A percentile compares a stretch with the other conserved stretches of the same genome.
Evolutionary conservation across 92 coral and sea anemone genomes (phyloP).

Genomic region (Metridium senile): DNA sequence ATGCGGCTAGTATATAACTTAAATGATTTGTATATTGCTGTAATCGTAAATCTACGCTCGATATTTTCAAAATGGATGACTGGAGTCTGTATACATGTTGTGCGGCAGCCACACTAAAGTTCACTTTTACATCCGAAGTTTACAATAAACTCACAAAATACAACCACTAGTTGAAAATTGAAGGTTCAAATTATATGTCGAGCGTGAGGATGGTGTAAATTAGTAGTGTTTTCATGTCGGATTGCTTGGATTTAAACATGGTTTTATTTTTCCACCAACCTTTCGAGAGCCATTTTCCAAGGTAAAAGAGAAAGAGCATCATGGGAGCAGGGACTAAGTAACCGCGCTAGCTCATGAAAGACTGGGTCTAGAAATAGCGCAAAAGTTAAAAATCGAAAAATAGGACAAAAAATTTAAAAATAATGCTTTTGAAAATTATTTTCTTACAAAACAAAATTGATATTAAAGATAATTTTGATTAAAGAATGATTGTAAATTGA

Average conservation of each 20-base stretch:
- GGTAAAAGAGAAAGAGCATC: constrained; percentile 80
- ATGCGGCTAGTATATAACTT: too few relatives aligned
- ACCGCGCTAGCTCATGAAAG: constrained; percentile 43
- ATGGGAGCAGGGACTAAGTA: constrained; percentile 70
- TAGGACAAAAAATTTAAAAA: neutral
- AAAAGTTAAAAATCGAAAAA: too few relatives aligned
- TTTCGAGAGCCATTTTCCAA: constrained; percentile 87
- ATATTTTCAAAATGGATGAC: too few relatives aligned
- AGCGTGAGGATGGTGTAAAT: neutral
- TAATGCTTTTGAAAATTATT: neutral
- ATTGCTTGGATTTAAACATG: constrained; percentile 63
- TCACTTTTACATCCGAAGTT: too few relatives aligned
- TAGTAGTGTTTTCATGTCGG: constrained; percentile 17
- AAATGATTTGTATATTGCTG: too few relatives aligned
- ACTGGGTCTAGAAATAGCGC: constrained; percentile 2
- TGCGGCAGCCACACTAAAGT: too few relatives aligned
- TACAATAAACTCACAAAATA: neutral
- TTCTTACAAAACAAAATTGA: neutral
- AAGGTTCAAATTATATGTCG: neutral
- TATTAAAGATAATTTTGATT: too few relatives aligned
- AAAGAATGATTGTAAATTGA: too few relatives aligned
- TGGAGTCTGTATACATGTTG: too few relatives aligned
- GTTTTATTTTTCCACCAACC: constrained; percentile 47
- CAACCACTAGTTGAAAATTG: neutral
- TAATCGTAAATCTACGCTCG: too few relatives aligned